Conservation (phyloP, 2,888 invertebrate genomes). For the Tupiocoris notatus region DNA sequence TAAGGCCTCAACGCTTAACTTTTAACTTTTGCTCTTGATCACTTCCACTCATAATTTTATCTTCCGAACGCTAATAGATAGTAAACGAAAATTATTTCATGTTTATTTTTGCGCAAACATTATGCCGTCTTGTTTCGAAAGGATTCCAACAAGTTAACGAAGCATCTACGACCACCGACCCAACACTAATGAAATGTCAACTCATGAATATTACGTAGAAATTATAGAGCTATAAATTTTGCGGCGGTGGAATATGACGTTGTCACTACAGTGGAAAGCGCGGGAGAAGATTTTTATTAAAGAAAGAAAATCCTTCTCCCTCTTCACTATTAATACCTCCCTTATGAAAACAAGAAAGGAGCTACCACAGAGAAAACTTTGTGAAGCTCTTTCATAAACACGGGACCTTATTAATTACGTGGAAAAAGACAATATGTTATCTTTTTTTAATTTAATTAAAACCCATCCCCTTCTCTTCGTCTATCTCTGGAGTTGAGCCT, state of each 20-base stretch:
- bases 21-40: no score
- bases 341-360: slow-evolving; percentile 36
- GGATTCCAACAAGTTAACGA: background rate
- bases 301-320: slow-evolving; percentile 13
- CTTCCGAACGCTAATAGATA: no score
- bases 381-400: slow-evolving; percentile 11
- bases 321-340: slow-evolving; percentile 19
- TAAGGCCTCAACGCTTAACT: no score
- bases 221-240: slow-evolving; percentile 40
- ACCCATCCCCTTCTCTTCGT: background rate
- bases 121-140: background rate
- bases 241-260: background rate
- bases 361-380: background rate
- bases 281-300: slow-evolving; percentile 39
- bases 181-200: background rate
- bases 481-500: background rate
- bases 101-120: background rate
- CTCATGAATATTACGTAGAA: slow-evolving; percentile 34
- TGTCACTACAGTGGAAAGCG: background rate
- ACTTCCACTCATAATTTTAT: no score
- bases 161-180: background rate
- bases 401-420: slow-evolving; percentile 38
- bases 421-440: slow-evolving; percentile 41
- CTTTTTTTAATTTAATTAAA: slow-evolving; percentile 36
- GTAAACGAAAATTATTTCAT: background rate